Conservation (phyloP, 2,888 invertebrate genomes). For the Unio pictorum region DNA sequence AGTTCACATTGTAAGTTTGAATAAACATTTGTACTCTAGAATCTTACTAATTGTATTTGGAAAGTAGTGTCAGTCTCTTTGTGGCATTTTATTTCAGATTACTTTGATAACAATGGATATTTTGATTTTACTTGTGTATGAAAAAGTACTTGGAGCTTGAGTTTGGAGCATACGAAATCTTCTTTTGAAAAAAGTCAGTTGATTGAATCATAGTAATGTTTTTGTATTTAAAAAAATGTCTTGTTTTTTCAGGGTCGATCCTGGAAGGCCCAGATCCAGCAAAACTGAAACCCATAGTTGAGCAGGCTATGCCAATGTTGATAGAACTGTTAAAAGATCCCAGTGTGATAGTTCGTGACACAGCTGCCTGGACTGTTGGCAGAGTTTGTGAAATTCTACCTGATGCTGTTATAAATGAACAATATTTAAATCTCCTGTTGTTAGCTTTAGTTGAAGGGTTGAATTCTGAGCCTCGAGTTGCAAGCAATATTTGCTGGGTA, state of each 20-base stretch:
- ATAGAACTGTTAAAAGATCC: constrained; percentile 95
- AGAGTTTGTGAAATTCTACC: constrained; percentile 97
- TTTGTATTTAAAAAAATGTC: neutral
- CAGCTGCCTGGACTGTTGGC: constrained; percentile 98
- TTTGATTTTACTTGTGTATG: too few species aligned
- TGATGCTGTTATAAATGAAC: constrained; percentile 89
- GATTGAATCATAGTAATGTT: too few species aligned
- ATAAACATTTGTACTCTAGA: too few species aligned
- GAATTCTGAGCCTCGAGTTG: constrained; percentile 93
- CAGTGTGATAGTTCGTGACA: constrained; percentile 95
- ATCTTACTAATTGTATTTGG: too few species aligned
- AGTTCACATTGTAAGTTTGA: too few species aligned
- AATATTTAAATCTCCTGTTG: constrained; percentile 83
- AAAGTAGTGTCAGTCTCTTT: too few species aligned
- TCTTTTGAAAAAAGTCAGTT: too few species aligned
- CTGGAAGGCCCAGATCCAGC: constrained; percentile 90
- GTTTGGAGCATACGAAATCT: neutral
- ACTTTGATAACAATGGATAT: too few species aligned
- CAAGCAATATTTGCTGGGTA: constrained; percentile 98
- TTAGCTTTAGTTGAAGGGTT: constrained; percentile 79
- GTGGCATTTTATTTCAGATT: too few species aligned
- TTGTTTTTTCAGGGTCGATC: constrained; percentile 76
- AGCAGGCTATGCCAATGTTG: constrained; percentile 96
- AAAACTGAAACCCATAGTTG: constrained; percentile 92
- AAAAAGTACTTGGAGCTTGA: neutral